Evolutionary conservation across 2,113 vertebrate species (phyloP), one percentile per base, ranked within the genome.

Genomic region (Oophaga pumilio): DNA sequence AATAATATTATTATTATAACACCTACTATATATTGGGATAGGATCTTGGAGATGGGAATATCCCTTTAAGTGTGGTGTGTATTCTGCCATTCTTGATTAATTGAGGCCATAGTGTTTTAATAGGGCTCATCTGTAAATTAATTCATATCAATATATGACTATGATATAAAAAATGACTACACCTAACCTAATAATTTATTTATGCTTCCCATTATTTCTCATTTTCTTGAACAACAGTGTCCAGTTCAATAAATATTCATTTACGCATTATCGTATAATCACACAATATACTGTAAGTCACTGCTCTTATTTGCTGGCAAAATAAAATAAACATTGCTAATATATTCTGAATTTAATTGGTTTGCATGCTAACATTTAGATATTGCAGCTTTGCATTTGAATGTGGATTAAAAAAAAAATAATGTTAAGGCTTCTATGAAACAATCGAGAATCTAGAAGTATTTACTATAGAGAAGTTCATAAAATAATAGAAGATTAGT

Each of bases 261-360:
- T n/a, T 18, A 62, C 0, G 4, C 22, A 81, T 80, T 33, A 28
- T 28, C 15, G 49, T 62, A 49, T 60, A 56, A 22, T 62, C 26
- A 49, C 8, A 60, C 79, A 64, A 4, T 20, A 49, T 43, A n/a
- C n/a, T n/a, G n/a, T n/a, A 64, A 49, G 79, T 62, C 18, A 43
- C 59, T 33, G 28, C 57, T 81, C 57, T 33, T 79, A 14, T 28
- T 6, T 20, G 77, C 57, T 17, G 56, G 18, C 6, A 22, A 33
- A 49, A n/a, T n/a, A 43, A 64, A 82, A 64, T 77, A 53, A 77
- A 60, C 59, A 43, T 62, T 60, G 57, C 2, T 82, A 82, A 64
- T 82, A 22, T 82, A 82, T 82, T 82, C 59, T n/a, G 2, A 15
- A 82, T 82, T 49, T 82, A 82, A 82, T 82, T 82, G 59, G 33